Conservation (phyloP, 2,888 invertebrate species). For the Limnephilus rhombicus region DNA sequence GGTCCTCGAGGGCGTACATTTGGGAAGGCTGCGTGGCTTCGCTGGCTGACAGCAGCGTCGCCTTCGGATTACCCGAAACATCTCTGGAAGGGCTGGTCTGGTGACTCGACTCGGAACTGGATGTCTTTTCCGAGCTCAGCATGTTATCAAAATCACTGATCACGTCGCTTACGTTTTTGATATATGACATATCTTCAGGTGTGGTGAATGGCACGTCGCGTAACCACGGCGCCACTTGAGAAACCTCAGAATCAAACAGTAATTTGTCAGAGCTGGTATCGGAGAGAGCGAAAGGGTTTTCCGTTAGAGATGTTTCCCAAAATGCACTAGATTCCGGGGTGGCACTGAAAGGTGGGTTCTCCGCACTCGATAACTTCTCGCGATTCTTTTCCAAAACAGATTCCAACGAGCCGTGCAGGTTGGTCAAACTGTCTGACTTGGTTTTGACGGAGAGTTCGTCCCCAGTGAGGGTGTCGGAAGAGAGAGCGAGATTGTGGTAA, state of each 20-base stretch:
- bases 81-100: conserved; percentile 78
- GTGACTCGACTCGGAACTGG: conserved; percentile 79
- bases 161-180: conserved; percentile 80
- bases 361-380: conserved; percentile 15
- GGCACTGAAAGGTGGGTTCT: conserved; percentile 44
- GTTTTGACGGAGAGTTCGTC: conserved; percentile 73
- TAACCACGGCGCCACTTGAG: conserved; percentile 78
- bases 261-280: conserved; percentile 27
- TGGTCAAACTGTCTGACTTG: conserved; percentile 79
- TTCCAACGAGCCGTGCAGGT: conserved; percentile 84
- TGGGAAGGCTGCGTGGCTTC: conserved; percentile 36
- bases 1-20: conserved; percentile 21
- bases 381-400: conserved; percentile 72
- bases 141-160: conserved; percentile 82
- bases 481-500: conserved; percentile 44
- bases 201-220: conserved; percentile 79
- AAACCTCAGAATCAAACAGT: conserved; percentile 44
- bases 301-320: conserved; percentile 33
- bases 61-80: conserved; percentile 36
- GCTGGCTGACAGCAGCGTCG: conserved; percentile 13
- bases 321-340: conserved; percentile 67
- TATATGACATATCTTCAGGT: conserved; percentile 80
- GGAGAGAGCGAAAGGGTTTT: conserved; percentile 14
- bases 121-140: conserved; percentile 80
- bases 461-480: conserved; percentile 61